A percentile compares a stretch with the other conserved stretches of the same genome.
Evolutionary conservation across 1,140 invertebrate genomes (phyloP).

Genomic region (Lordiphosa collinella): DNA sequence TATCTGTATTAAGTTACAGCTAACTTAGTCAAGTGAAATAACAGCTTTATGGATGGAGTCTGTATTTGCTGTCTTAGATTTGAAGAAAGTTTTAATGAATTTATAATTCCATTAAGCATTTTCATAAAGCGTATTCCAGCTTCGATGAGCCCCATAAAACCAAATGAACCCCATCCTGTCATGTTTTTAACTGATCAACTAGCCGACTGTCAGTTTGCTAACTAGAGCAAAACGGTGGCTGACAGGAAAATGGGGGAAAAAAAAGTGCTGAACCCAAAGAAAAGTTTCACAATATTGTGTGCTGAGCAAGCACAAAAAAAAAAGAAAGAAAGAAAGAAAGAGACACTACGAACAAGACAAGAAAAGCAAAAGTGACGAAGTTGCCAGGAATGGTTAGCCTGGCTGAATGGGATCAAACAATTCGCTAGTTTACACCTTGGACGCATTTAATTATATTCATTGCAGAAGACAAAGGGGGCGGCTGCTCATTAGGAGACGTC

Average conservation of each 20-base stretch:
- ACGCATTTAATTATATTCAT: constrained; percentile 76
- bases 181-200: constrained; percentile 34
- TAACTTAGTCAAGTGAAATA: no score
- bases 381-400: constrained; percentile 5
- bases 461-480: constrained; percentile 38
- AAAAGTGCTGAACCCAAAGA: constrained; percentile 36
- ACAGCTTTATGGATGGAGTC: no score
- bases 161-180: neutral
- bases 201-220: constrained; percentile 36
- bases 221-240: constrained; percentile 45
- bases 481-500: constrained; percentile 22
- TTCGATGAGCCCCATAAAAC: neutral
- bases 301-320: constrained; percentile 59
- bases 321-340: no score
- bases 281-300: constrained; percentile 67
- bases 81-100: no score
- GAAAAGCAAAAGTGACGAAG: constrained; percentile 5
- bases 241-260: constrained; percentile 11
- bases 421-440: constrained; percentile 76
- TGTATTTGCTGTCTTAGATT: no score
- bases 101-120: no score
- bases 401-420: constrained; percentile 74
- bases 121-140: no score
- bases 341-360: constrained; percentile 18
- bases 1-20: no score